Evolutionary conservation across 1,140 invertebrate species (phyloP).

Genomic region (Pseudoatta argentina): DNA sequence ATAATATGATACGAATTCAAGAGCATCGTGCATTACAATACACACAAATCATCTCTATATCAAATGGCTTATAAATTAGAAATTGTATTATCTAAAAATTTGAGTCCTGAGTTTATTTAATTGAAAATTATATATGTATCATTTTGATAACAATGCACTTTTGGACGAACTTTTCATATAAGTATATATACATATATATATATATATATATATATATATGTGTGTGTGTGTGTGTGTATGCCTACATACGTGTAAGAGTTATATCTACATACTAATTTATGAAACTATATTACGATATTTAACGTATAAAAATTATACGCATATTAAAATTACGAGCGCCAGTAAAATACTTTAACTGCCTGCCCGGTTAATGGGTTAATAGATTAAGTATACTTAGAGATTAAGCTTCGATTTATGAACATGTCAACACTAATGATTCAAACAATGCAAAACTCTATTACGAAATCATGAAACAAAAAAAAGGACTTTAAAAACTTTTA

Average conservation of each 20-base stretch:
- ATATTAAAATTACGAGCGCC: slow-evolving; percentile 48
- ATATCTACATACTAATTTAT: slow-evolving; percentile 45
- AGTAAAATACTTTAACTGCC: slow-evolving; percentile 43
- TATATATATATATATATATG: too few relatives aligned
- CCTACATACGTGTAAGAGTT: slow-evolving; percentile 2
- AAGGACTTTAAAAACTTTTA: background rate
- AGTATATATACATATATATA: too few relatives aligned
- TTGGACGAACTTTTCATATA: too few relatives aligned
- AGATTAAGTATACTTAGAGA: slow-evolving; percentile 57
- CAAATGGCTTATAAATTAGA: slow-evolving; percentile 35
- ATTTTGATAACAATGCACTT: slow-evolving; percentile 33
- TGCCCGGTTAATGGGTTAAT: slow-evolving; percentile 62
- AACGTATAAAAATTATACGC: slow-evolving; percentile 43
- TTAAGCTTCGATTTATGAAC: slow-evolving; percentile 44
- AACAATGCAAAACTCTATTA: background rate
- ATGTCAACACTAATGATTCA: slow-evolving; percentile 40
- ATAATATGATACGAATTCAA: slow-evolving; percentile 33
- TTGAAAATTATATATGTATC: slow-evolving; percentile 38
- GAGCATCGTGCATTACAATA: background rate
- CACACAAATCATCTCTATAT: slow-evolving; percentile 17
- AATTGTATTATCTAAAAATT: slow-evolving; percentile 46
- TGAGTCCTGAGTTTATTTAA: slow-evolving; percentile 24
- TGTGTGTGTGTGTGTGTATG: too few relatives aligned
- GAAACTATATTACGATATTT: slow-evolving; percentile 42
- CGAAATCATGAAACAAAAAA: slow-evolving; percentile 3